Conservation (phyloP, 2,888 invertebrate species). For the Leucania comma region DNA sequence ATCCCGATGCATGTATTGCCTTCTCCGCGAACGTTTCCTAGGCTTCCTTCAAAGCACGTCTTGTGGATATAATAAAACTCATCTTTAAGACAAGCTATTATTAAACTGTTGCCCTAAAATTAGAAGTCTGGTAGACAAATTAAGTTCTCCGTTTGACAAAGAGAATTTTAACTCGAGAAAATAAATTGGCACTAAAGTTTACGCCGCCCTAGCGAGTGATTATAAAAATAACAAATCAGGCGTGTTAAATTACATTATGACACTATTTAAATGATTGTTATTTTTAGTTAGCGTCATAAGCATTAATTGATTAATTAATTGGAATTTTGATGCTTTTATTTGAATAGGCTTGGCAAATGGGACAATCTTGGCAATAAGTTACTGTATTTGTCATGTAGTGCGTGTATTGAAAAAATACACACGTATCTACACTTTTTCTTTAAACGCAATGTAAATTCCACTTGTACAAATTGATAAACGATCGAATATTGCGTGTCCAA, state of each 20-base stretch:
- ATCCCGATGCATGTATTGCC: neutral
- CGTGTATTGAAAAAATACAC: slow-evolving; percentile 22
- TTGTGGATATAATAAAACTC: neutral
- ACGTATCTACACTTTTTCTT: slow-evolving; percentile 1
- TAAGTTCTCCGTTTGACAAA: slow-evolving; percentile 8
- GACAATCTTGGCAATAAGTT: neutral
- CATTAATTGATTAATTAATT: slow-evolving; percentile 10
- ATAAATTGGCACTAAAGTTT: slow-evolving; percentile 32
- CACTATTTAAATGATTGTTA: slow-evolving; percentile 21
- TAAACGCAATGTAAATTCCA: slow-evolving; percentile 41
- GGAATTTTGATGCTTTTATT: slow-evolving; percentile 7
- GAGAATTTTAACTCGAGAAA: neutral
- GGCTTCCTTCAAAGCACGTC: neutral
- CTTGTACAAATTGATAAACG: slow-evolving; percentile 47
- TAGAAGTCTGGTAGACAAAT: slow-evolving; percentile 17
- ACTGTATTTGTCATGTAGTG: slow-evolving; percentile 10
- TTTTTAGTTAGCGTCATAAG: neutral
- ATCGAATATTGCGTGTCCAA: slow-evolving; percentile 51
- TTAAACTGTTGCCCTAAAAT: slow-evolving; percentile 19
- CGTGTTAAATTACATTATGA: slow-evolving; percentile 2
- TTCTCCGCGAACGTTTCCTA: neutral
- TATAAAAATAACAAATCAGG: slow-evolving; percentile 18
- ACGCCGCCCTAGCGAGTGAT: slow-evolving; percentile 14
- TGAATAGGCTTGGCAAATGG: neutral
- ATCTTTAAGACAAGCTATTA: neutral